Conservation (phyloP, 2,113 vertebrate species). For the Xenus cinereus region DNA sequence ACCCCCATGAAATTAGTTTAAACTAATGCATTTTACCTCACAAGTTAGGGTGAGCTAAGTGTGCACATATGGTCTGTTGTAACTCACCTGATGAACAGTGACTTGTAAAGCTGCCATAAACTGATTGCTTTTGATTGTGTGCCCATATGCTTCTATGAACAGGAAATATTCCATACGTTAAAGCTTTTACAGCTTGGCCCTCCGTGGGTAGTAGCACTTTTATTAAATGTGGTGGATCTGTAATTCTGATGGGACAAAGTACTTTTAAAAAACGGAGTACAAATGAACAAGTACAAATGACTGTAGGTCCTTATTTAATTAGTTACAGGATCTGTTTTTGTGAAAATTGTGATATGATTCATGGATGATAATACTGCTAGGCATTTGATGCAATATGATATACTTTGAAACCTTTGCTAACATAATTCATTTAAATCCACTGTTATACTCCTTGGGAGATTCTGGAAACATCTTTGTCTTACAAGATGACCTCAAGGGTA, state of each 20-base stretch:
- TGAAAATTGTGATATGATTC: not conserved
- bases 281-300: not conserved
- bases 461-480: not conserved
- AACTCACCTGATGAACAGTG: not conserved
- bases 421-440: not conserved
- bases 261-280: not conserved
- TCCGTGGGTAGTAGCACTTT: not conserved
- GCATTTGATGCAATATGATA: not conserved
- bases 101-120: not conserved
- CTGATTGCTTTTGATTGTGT: not conserved
- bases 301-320: not conserved
- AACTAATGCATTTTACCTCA: not conserved
- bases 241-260: not conserved
- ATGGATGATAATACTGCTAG: not conserved
- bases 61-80: not conserved
- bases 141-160: not conserved
- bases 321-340: not conserved
- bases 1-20: not conserved
- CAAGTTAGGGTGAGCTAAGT: not conserved
- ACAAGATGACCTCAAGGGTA: not conserved
- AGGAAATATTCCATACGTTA: not conserved
- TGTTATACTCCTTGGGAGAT: not conserved
- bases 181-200: not conserved
- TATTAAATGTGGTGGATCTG: not conserved
- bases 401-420: not conserved